phyloP scores from a whole-genome alignment of 2,797 vertebrate species.

The Discoglossus pictus region DNA sequence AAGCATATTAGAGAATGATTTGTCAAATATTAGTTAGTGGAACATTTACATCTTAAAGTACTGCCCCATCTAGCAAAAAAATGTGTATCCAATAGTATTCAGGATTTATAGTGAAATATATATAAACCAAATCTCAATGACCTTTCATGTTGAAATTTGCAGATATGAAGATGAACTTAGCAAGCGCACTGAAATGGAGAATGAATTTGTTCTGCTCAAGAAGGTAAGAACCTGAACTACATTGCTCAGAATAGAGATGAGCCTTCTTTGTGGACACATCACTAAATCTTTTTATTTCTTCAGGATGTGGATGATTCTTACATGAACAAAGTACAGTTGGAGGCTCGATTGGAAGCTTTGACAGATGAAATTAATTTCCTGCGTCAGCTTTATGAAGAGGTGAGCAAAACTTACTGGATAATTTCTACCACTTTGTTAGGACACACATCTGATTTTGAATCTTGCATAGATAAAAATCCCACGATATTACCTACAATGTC shows the following conservation, averaged over 20 bases:
- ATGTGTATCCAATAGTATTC: not conserved
- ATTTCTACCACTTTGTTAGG: no score
- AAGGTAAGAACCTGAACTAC: slow-evolving; percentile 75
- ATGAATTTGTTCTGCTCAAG: slow-evolving; percentile 94
- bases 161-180: slow-evolving; percentile 97
- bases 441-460: no score
- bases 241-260: not conserved
- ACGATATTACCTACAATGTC: no score
- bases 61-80: slow-evolving; percentile 23
- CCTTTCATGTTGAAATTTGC: no score
- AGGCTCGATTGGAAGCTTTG: slow-evolving; percentile 81
- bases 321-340: slow-evolving; percentile 91
- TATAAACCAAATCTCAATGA: not conserved
- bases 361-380: slow-evolving; percentile 94
- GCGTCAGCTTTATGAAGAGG: slow-evolving; percentile 80
- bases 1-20: slow-evolving; percentile 8
- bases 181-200: slow-evolving; percentile 84
- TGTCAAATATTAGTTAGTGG: slow-evolving; percentile 27
- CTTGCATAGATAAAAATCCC: no score
- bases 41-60: slow-evolving; percentile 15
- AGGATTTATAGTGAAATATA: slow-evolving; percentile 13
- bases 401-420: no score
- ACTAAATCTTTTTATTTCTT: not conserved
- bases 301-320: slow-evolving; percentile 91
- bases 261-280: not conserved